These are phyloP conservation scores for Mesocentrotus franciscanus DNA, from an alignment of 53 echinoderm and acorn worm species.

Conservation along the genomic window DNA sequence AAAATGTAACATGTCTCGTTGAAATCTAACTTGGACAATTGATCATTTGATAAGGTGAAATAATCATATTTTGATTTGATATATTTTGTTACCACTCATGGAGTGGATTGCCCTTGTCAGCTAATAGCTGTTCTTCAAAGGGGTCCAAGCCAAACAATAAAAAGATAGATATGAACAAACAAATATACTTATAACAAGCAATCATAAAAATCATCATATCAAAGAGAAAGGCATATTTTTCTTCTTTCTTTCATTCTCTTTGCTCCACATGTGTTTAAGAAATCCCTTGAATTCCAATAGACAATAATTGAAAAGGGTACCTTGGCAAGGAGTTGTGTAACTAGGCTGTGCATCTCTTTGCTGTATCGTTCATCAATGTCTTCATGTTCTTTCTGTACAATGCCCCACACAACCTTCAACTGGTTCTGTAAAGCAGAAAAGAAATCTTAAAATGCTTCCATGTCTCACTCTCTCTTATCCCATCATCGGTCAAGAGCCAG, in stretches of 20 bases:
- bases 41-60: no score
- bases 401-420: conserved; percentile 93
- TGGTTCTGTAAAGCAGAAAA: conserved; percentile 74
- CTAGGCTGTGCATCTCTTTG: conserved; percentile 78
- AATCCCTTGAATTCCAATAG: background rate
- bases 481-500: background rate
- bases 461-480: background rate
- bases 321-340: conserved; percentile 86
- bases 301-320: conserved; percentile 50
- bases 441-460: background rate
- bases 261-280: no score
- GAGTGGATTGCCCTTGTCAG: no score
- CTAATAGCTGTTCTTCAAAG: no score
- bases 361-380: conserved; percentile 82
- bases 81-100: no score
- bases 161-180: background rate
- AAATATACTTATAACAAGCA: background rate
- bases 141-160: no score
- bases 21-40: no score
- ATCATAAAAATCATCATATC: background rate
- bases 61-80: no score
- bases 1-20: no score
- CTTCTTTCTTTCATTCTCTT: no score
- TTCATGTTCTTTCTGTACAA: conserved; percentile 91
- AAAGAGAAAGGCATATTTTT: background rate